Evolutionary conservation across 37 sponge, comb jelly and placozoan species (phyloP), one percentile per base, ranked within the genome.

Genomic region (Ephydatia muelleri): DNA sequence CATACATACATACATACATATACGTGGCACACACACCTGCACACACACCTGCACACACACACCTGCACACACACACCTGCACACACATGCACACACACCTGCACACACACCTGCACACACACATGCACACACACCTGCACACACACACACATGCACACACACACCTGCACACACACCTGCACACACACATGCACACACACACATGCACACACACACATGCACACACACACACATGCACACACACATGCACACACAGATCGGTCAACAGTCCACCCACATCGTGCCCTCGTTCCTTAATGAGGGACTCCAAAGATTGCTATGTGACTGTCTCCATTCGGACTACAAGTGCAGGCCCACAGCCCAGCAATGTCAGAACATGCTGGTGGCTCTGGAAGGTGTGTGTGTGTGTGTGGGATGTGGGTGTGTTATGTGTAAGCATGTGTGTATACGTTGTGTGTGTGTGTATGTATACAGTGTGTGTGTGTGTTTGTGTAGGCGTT

Each of bases 201-300:
- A 66, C 39, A 30, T 36, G 6, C 67, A 65, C 25, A 22, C n/a
- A 35, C 27, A 2, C 73, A 21, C 47, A 21, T 11, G 3, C 26
- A 26, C 48, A 22, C 29, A 30, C 29, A 16, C 30, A 16, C 25
- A 5, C 16, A 66, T 5, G 3, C 9, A n/a, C 33, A 36, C 33
- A 28, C 25, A 65, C 3, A 12, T 19, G 22, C 47, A 23, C 35
- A 4, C 47, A 27, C 35, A 89, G 85, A 89, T 84, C 26, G 43
- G 75, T 2, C 28, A 80, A 26, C 69, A 77, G 43, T 26, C 3
- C 2, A 11, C 67, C 32, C 85, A 89, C 83, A 28, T 65, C 8
- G 19, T 75, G 25, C 89, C 89, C 21, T 68, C 73, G 2, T 89
- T 89, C 74, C 75, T 89, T 6, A 68, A 70, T 0, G 34, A 28